Percentiles rank a stretch among this genome's conserved stretches.
Evolutionary conservation across 53 echinoderm and acorn worm genomes (phyloP).

Genomic region (Stichopus horrens): DNA sequence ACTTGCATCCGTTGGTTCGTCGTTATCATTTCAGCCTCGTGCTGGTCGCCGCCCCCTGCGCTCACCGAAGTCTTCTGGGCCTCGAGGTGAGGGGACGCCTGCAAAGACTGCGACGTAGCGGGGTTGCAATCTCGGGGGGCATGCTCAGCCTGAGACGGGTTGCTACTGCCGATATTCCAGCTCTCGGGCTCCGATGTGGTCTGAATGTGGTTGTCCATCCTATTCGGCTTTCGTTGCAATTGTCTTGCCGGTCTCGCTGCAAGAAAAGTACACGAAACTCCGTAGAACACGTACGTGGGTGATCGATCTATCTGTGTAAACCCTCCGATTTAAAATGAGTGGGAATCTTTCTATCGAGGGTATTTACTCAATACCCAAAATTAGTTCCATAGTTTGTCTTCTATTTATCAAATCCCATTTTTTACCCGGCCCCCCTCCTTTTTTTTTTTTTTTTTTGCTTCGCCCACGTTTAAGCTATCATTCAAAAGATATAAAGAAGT

Average conservation of each 20-base stretch:
- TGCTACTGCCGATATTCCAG: slow-evolving; percentile 12
- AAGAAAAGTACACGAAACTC: background rate
- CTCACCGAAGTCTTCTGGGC: background rate
- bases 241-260: background rate
- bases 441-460: background rate
- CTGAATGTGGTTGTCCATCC: slow-evolving; percentile 23
- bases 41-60: background rate
- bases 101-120: slow-evolving; percentile 8
- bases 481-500: background rate
- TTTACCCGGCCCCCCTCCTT: background rate
- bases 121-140: slow-evolving; percentile 26
- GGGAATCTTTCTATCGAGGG: too few species aligned
- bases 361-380: too few species aligned
- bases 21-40: slow-evolving; percentile 30
- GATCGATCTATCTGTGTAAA: too few species aligned
- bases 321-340: too few species aligned
- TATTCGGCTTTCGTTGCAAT: background rate
- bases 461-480: background rate
- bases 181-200: slow-evolving; percentile 3
- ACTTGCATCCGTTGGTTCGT: slow-evolving; percentile 7
- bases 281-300: background rate
- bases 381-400: too few species aligned
- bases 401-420: too few species aligned
- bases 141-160: slow-evolving; percentile 4
- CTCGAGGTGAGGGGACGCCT: slow-evolving; percentile 26